Conservation (phyloP, 2,113 vertebrate genomes). For the Natator depressus region DNA sequence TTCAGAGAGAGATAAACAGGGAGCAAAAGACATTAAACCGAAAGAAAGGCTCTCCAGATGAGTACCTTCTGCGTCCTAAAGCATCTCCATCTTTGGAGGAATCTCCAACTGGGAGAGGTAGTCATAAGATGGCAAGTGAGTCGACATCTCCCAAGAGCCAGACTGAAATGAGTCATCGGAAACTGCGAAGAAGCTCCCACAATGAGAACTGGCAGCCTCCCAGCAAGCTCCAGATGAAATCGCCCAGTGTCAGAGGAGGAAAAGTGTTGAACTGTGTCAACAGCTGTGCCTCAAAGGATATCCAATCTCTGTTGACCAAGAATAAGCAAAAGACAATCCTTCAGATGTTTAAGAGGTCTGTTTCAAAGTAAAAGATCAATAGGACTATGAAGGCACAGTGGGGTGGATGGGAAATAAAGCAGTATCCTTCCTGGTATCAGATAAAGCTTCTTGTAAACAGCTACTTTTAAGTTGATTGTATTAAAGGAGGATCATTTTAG, state of each 20-base stretch:
- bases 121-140: conserved; percentile 13
- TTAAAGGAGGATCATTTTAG: neutral
- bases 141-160: conserved; percentile 2
- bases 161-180: conserved; percentile 21
- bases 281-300: conserved; percentile 49
- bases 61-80: conserved; percentile 84
- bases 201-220: conserved; percentile 73
- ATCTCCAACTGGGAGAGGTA: conserved; percentile 17
- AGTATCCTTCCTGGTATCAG: neutral
- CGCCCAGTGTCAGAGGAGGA: conserved; percentile 34
- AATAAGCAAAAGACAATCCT: conserved; percentile 80
- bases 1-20: conserved; percentile 86
- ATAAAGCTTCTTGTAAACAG: neutral
- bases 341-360: conserved; percentile 79
- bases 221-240: conserved; percentile 44
- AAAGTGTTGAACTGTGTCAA: conserved; percentile 70
- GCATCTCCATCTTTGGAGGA: neutral
- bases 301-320: conserved; percentile 55
- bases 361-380: conserved; percentile 55
- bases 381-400: accelerated
- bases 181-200: conserved; percentile 34
- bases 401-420: neutral
- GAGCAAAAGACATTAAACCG: conserved; percentile 80
- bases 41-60: conserved; percentile 86
- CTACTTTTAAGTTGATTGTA: neutral